Evolutionary conservation across 2,888 invertebrate genomes (phyloP).

Genomic region (Oasisia sp.): DNA sequence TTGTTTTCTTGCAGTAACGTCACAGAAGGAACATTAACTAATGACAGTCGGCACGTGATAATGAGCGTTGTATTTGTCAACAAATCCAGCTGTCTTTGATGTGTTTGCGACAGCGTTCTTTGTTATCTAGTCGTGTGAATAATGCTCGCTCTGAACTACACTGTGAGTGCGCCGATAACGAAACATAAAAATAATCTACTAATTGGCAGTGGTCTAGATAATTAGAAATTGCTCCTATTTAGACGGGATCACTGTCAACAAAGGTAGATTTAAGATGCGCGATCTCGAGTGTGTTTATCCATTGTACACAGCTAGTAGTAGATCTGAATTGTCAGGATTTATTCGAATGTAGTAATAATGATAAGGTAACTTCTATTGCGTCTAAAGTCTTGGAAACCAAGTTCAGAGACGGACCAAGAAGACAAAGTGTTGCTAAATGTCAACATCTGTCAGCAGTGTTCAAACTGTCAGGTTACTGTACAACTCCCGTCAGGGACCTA

Average conservation of each 20-base stretch:
- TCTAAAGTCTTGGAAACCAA: too few relatives aligned
- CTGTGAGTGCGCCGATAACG: not conserved
- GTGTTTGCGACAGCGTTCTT: not conserved
- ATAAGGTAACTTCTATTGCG: too few relatives aligned
- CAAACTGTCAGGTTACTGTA: too few relatives aligned
- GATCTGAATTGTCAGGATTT: too few relatives aligned
- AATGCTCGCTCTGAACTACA: not conserved
- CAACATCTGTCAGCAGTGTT: too few relatives aligned
- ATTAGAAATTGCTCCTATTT: slow-evolving; percentile 5
- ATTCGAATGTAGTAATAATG: too few relatives aligned
- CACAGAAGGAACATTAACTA: not conserved
- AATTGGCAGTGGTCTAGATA: not conserved
- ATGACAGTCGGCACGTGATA: not conserved
- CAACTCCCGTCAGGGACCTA: too few relatives aligned
- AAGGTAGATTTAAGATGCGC: not conserved
- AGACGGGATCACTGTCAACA: not conserved
- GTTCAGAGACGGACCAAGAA: too few relatives aligned
- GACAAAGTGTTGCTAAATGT: too few relatives aligned
- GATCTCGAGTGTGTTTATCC: not conserved
- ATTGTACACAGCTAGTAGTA: not conserved
- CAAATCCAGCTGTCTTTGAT: not conserved
- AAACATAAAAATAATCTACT: not conserved
- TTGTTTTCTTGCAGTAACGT: not conserved
- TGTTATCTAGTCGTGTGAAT: not conserved
- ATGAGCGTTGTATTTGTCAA: not conserved